Conservation (phyloP, 2,888 invertebrate species). For the Aporophyla lueneburgensis region DNA sequence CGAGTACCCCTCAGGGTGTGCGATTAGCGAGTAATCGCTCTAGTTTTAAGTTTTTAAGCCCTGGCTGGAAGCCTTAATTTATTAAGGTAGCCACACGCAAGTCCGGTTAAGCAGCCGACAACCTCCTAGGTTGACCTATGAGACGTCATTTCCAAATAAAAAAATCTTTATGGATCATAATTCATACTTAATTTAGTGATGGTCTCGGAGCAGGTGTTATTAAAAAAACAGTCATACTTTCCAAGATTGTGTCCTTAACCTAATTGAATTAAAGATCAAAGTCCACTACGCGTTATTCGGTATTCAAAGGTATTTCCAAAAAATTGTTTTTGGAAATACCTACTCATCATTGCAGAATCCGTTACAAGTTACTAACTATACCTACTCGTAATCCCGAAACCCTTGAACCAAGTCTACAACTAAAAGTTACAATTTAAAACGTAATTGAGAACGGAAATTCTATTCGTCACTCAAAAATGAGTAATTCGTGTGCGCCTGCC, state of each 20-base stretch:
- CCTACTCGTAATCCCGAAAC: background rate
- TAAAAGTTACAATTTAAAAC: conserved; percentile 34
- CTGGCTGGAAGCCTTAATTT: too few relatives aligned
- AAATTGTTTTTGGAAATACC: too few relatives aligned
- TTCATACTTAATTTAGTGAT: background rate
- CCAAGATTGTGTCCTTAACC: background rate
- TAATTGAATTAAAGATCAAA: background rate
- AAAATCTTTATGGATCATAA: background rate
- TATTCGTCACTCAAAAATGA: conserved; percentile 47
- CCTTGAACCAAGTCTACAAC: conserved; percentile 21
- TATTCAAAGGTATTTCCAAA: background rate
- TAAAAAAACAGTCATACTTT: background rate
- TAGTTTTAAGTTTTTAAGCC: too few relatives aligned
- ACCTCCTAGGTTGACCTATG: too few relatives aligned
- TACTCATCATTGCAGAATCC: background rate
- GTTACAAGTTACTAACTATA: background rate
- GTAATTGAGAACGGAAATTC: conserved; percentile 42
- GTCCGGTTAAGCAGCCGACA: too few relatives aligned
- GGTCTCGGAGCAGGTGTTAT: background rate
- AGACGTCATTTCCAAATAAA: too few relatives aligned
- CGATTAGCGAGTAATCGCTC: too few relatives aligned
- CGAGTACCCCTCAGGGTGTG: too few relatives aligned
- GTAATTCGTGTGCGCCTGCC: conserved; percentile 57
- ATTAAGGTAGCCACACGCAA: too few relatives aligned
- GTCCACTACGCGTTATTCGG: background rate